Evolutionary conservation across 2,888 invertebrate genomes (phyloP).

Genomic region (Drosophila hamatofila): DNA sequence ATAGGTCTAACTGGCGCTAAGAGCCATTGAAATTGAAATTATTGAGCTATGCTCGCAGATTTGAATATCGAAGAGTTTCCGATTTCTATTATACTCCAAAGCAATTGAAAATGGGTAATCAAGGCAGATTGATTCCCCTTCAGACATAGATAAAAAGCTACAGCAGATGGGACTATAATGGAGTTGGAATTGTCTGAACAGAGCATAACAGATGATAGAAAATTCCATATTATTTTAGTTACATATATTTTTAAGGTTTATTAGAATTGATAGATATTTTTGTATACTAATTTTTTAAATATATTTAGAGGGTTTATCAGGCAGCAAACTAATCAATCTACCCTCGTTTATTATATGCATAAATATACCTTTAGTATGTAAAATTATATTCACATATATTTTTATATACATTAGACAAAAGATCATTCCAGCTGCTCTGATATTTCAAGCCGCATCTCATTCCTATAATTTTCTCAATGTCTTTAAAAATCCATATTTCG

Average conservation of each 20-base stretch:
- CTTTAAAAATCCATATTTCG: neutral
- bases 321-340: neutral
- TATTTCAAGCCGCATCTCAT: neutral
- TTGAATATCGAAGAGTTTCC: slow-evolving; percentile 28
- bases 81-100: slow-evolving; percentile 19
- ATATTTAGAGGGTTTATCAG: neutral
- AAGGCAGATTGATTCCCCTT: neutral
- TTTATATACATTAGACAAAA: neutral
- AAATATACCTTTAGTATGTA: neutral
- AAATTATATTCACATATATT: neutral
- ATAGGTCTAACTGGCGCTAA: slow-evolving; percentile 6
- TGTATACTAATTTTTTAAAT: too few species aligned
- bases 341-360: neutral
- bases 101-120: slow-evolving; percentile 40
- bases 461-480: neutral
- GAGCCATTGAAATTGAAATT: slow-evolving; percentile 4
- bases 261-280: too few species aligned
- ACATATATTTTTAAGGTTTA: neutral
- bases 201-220: neutral
- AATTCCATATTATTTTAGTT: neutral
- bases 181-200: neutral
- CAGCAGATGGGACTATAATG: too few species aligned
- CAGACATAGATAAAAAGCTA: neutral
- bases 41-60: neutral
- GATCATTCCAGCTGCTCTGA: neutral